Base-by-base conservation (phyloP, 1,140 invertebrate species). In the Drosophila tropicalis region DNA sequence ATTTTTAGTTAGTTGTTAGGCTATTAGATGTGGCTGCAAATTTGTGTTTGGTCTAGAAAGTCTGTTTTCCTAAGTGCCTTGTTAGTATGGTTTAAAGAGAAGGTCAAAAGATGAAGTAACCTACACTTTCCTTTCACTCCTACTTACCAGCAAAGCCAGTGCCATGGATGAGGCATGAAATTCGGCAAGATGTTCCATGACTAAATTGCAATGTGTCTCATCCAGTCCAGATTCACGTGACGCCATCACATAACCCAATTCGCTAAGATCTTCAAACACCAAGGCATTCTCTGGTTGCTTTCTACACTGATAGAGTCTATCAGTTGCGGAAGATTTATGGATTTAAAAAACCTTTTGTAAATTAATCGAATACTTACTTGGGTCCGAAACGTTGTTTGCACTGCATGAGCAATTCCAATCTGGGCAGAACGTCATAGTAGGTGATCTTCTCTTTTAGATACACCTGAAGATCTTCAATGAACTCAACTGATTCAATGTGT, bases 151-250 rank as follows among this genome's bases (percentile, higher is more conserved):
- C 25, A 51, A 15, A 0, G 78, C 77, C 12, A 91, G 36, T 1
- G 56, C 83, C 74, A 92, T 91, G 5, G 91, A 92, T 3, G 76
- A 29, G 5, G 91, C 91, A 72, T 92, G 91, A 56, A 91, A 92
- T 57, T 92, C 80, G 0, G 72, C 91, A 25, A 92, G 58, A 1
- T 77, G 84, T 61, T 87, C 71, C 78, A 92, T 78, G 5, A 91
- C 90, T 55, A 92, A 9, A 0, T 74, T 71, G 47, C 77, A 76
- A 67, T 92, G 91, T 0, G 34, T 39, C 62, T 89, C 80, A 55
- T 92, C 63, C 5, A 92, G 55, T 0, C 91, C 91, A 17, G 40
- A 5, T 44, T 90, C 84, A 0, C 91, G 82, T 0, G 84, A 87
- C 5, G 83, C 89, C 70, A 91, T 79, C 4, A 55, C 60, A 41